Percentiles rank a stretch among this genome's conserved stretches.
Evolutionary conservation across 2,113 vertebrate species (phyloP).

Genomic region (Maccullochella peelii): DNA sequence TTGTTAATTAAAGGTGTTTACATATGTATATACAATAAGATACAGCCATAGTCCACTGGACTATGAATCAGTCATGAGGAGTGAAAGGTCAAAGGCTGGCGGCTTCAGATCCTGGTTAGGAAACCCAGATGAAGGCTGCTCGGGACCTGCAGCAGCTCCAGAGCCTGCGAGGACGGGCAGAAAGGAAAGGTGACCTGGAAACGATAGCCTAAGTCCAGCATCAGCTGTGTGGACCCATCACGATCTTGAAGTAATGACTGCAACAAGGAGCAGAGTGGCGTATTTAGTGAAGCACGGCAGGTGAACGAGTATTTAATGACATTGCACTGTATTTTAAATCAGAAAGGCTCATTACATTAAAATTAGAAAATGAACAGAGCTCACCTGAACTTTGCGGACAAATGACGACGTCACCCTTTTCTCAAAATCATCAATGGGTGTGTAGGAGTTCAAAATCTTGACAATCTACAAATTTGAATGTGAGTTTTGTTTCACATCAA

Average conservation of each 20-base stretch:
- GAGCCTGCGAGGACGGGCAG: conserved; percentile 88
- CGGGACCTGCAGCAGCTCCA: conserved; percentile 94
- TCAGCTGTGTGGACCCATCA: conserved; percentile 88
- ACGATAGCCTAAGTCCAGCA: conserved; percentile 91
- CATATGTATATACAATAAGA: conserved; percentile 27
- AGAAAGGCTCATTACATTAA: background rate
- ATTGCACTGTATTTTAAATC: background rate
- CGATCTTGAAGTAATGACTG: conserved; percentile 90
- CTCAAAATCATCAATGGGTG: conserved; percentile 97
- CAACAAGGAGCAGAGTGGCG: conserved; percentile 57
- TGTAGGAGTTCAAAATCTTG: conserved; percentile 98
- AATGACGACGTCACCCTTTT: conserved; percentile 94
- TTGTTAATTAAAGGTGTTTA: conserved; percentile 29
- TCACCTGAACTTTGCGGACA: conserved; percentile 96
- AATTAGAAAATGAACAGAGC: background rate
- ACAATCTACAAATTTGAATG: conserved; percentile 87
- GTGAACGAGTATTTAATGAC: background rate
- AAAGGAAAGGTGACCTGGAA: conserved; percentile 98
- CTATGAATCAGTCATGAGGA: conserved; percentile 13
- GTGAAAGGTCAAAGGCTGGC: conserved; percentile 12
- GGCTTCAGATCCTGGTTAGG: conserved; percentile 87
- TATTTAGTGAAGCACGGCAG: background rate
- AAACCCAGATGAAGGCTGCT: conserved; percentile 93
- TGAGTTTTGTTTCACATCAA: conserved; percentile 14
- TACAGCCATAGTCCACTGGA: background rate